Evolutionary conservation across 2,113 vertebrate species (phyloP).

Genomic region (Carollia perspicillata): DNA sequence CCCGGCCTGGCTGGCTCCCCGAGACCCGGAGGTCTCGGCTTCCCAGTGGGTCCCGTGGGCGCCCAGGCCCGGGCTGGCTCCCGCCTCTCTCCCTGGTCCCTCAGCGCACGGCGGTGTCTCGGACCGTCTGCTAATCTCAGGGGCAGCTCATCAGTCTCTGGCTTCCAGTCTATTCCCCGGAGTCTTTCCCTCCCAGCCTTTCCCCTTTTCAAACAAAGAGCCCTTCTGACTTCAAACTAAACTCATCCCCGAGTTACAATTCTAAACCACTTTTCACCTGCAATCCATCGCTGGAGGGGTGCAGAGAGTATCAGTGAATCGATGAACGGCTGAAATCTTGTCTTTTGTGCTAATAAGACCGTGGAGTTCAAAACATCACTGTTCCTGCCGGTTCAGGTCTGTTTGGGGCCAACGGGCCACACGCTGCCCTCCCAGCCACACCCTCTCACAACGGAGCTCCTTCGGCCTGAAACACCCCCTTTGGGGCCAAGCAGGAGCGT

Average conservation of each 20-base stretch:
- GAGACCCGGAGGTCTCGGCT: background rate
- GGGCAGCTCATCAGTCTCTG: background rate
- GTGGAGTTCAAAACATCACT: constrained; percentile 10
- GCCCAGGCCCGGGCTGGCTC: background rate
- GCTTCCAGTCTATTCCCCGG: background rate
- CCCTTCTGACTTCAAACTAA: background rate
- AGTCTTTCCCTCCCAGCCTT: background rate
- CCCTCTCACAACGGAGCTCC: constrained; percentile 29
- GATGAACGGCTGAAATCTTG: background rate
- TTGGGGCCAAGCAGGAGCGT: constrained; percentile 57
- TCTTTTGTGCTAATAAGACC: background rate
- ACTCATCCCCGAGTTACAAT: background rate
- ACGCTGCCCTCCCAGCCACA: background rate
- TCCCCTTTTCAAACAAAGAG: background rate
- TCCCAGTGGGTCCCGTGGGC: background rate
- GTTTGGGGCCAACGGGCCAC: constrained; percentile 4
- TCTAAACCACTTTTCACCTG: background rate
- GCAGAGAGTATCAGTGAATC: background rate
- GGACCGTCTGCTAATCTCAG: too few relatives aligned
- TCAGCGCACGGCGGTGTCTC: background rate
- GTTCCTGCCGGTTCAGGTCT: constrained; percentile 28
- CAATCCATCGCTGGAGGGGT: background rate
- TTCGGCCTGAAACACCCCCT: constrained; percentile 35
- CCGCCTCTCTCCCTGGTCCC: background rate
- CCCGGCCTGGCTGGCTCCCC: background rate